These are phyloP conservation scores for Nematostella vectensis DNA, from an alignment of 92 coral and sea anemone genomes.

Conservation along the genomic window DNA sequence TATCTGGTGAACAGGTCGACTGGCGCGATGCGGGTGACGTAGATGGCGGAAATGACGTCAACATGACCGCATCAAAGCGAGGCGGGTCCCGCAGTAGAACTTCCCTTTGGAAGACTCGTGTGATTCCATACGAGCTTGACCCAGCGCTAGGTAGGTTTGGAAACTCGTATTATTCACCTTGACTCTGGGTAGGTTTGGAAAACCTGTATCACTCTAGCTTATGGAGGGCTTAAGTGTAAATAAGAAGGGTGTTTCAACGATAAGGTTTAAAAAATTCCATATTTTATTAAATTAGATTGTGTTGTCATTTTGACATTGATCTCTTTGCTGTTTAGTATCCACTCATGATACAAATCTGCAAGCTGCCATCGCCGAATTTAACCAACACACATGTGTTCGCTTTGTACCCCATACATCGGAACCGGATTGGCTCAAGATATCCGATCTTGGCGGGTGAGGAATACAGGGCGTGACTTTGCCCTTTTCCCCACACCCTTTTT, in stretches of 20 bases:
- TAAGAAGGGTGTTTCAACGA: no score
- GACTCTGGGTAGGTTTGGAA: no score
- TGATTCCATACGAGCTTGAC: not conserved
- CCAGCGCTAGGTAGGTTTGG: not conserved
- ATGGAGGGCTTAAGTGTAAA: no score
- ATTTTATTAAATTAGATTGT: no score
- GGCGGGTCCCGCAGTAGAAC: not conserved
- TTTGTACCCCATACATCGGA: conserved; percentile 44
- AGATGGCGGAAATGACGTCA: not conserved
- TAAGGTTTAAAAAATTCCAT: no score
- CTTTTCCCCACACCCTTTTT: no score
- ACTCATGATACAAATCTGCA: conserved; percentile 10
- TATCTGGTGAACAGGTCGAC: not conserved
- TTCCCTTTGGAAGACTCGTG: not conserved
- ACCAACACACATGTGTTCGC: conserved; percentile 47
- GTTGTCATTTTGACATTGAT: no score
- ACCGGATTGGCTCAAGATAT: conserved; percentile 47
- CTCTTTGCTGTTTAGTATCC: not conserved
- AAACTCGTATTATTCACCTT: not conserved
- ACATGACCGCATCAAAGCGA: not conserved
- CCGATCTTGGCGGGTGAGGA: conserved; percentile 16
- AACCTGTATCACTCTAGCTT: no score
- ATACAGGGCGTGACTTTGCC: no score
- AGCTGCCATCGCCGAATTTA: conserved; percentile 42
- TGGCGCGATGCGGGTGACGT: not conserved